A percentile compares a stretch with the other conserved stretches of the same genome.
phyloP scores from a whole-genome alignment of 2,797 vertebrate species.

The Bucorvus abyssinicus region DNA sequence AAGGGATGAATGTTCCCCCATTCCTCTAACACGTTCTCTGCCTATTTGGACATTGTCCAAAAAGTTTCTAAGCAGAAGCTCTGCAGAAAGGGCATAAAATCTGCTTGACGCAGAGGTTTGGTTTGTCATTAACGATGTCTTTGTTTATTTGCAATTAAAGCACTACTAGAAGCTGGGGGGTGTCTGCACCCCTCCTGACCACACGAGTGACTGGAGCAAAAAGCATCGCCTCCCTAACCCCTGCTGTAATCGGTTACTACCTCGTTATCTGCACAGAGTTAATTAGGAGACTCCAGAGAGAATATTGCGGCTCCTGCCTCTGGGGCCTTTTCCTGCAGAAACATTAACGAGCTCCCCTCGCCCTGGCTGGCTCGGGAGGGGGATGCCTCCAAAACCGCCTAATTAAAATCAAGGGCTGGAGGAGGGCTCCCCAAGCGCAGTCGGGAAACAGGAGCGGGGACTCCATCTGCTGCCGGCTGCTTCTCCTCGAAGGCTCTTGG shows the following conservation, averaged over 20 bases:
- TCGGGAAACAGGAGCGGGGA: background rate
- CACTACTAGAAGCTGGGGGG: background rate
- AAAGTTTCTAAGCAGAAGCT: background rate
- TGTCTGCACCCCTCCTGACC: background rate
- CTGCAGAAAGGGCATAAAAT: background rate
- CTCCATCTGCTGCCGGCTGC: background rate
- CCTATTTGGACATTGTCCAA: background rate
- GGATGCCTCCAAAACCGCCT: background rate
- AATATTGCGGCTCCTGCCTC: background rate
- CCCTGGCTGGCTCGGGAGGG: background rate
- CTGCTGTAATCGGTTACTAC: background rate
- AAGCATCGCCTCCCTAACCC: background rate
- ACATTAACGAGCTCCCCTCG: background rate
- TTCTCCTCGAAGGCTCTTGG: accelerated
- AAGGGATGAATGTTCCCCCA: accelerated
- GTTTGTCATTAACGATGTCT: background rate
- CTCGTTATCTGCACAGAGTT: background rate
- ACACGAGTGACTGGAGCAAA: background rate
- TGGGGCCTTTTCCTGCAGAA: background rate
- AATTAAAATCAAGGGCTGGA: background rate
- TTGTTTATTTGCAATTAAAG: background rate
- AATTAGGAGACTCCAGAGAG: background rate
- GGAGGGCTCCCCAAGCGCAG: background rate
- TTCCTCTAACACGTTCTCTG: background rate
- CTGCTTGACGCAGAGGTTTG: background rate